These are phyloP conservation scores for Aphis gossypii DNA, from an alignment of 1,140 invertebrate genomes.

Conservation along the genomic window DNA sequence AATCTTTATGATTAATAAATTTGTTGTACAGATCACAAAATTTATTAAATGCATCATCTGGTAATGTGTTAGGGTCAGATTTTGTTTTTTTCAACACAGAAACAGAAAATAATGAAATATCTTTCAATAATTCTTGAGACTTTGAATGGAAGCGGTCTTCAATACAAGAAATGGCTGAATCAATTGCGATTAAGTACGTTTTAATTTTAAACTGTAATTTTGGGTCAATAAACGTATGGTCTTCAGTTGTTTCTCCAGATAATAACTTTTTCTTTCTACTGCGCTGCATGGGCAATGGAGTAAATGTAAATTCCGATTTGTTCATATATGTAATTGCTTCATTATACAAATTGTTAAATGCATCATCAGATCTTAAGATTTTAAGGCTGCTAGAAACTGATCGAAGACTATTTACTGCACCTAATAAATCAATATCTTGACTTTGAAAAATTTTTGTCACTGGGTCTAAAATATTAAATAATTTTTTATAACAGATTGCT, in stretches of 20 bases:
- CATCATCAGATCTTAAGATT: not conserved
- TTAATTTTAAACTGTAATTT: not conserved
- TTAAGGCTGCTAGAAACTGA: not conserved
- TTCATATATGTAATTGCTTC: not conserved
- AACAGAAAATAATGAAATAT: constrained; percentile 6
- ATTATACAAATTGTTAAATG: not conserved
- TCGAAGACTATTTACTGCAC: too few species aligned
- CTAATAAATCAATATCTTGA: too few species aligned
- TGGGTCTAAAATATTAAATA: not conserved
- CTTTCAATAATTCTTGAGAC: not conserved
- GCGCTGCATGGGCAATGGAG: not conserved
- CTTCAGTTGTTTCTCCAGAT: not conserved
- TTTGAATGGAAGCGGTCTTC: not conserved
- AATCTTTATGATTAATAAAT: not conserved
- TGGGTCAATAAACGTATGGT: not conserved
- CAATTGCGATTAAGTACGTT: not conserved
- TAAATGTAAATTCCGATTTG: not conserved
- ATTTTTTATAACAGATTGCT: not conserved
- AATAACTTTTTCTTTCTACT: not conserved
- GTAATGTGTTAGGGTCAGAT: not conserved
- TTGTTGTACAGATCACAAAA: not conserved
- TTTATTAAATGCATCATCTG: not conserved
- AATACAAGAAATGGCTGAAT: not conserved
- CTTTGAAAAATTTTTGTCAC: not conserved
- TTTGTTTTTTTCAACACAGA: not conserved